These are phyloP conservation scores for Drosophila tripunctata DNA, from an alignment of 2,888 invertebrate genomes.

Conservation along the genomic window DNA sequence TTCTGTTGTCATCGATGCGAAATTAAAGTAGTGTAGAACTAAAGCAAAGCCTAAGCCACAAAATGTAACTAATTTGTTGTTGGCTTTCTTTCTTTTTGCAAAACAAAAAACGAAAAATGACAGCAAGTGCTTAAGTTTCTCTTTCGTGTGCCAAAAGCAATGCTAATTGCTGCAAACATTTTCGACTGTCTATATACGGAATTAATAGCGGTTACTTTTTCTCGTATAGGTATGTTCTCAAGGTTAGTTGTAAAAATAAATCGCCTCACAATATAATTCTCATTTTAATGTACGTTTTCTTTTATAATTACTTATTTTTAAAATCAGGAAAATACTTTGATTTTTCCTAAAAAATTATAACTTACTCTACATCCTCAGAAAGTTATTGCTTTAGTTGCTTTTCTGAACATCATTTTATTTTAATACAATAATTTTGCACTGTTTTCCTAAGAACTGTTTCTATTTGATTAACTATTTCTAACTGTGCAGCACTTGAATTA, in stretches of 20 bases:
- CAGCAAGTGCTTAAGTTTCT: slow-evolving; percentile 63
- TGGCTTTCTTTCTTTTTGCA: slow-evolving; percentile 61
- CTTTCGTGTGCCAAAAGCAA: slow-evolving; percentile 69
- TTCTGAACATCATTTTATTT: no score
- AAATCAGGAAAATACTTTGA: no score
- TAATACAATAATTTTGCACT: no score
- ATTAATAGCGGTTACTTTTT: slow-evolving; percentile 21
- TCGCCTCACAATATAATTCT: background rate
- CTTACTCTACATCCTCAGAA: no score
- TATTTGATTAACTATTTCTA: no score
- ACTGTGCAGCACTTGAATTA: no score
- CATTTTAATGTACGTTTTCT: no score
- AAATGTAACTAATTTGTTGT: slow-evolving; percentile 70
- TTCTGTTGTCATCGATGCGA: slow-evolving; percentile 43
- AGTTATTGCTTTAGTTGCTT: no score
- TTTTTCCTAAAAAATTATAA: no score
- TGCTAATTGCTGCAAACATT: slow-evolving; percentile 47
- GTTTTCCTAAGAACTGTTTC: no score
- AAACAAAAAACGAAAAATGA: slow-evolving; percentile 19
- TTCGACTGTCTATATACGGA: slow-evolving; percentile 33
- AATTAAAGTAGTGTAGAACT: slow-evolving; percentile 75
- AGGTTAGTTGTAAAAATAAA: background rate
- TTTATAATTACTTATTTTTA: no score
- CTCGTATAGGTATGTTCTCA: background rate
- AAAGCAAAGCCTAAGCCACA: slow-evolving; percentile 67